phyloP scores from a whole-genome alignment of 35 echinoderm and acorn worm genomes.

The Ophioderma brevispina region DNA sequence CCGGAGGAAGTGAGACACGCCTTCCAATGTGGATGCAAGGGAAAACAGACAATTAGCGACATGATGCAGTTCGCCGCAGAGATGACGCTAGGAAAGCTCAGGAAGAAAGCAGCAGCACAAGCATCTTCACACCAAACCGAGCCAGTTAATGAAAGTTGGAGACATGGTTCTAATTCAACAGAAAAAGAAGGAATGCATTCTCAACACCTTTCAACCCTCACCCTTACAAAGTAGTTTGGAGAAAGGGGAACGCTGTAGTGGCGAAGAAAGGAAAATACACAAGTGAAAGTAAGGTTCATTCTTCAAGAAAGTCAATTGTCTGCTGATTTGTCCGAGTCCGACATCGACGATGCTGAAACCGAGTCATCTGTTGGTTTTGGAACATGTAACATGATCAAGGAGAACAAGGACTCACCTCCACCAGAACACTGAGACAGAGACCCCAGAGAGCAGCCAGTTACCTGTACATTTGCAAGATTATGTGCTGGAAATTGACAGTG shows the following conservation, averaged over 20 bases:
- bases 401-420: too few relatives aligned
- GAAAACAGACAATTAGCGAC: neutral
- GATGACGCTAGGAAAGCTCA: neutral
- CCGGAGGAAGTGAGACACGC: constrained; percentile 1
- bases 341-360: too few relatives aligned
- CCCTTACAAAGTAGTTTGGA: neutral
- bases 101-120: neutral
- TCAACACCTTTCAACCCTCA: constrained; percentile 28
- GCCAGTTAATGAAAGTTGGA: constrained; percentile 24
- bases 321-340: too few relatives aligned
- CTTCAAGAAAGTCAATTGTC: too few relatives aligned
- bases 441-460: too few relatives aligned
- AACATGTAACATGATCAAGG: too few relatives aligned
- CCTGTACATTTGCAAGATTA: too few relatives aligned
- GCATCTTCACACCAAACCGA: neutral
- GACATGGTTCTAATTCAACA: constrained; percentile 41
- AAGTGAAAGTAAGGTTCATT: too few relatives aligned
- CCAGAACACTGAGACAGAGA: too few relatives aligned
- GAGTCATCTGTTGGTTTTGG: too few relatives aligned
- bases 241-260: constrained; percentile 14
- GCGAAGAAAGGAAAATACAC: too few relatives aligned
- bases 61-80: neutral
- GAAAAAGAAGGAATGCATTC: constrained; percentile 14
- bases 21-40: neutral
- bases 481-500: too few relatives aligned